Evolutionary conservation across 2,113 vertebrate genomes (phyloP), one percentile per base, ranked within the genome.

Genomic region (Psophia crepitans): DNA sequence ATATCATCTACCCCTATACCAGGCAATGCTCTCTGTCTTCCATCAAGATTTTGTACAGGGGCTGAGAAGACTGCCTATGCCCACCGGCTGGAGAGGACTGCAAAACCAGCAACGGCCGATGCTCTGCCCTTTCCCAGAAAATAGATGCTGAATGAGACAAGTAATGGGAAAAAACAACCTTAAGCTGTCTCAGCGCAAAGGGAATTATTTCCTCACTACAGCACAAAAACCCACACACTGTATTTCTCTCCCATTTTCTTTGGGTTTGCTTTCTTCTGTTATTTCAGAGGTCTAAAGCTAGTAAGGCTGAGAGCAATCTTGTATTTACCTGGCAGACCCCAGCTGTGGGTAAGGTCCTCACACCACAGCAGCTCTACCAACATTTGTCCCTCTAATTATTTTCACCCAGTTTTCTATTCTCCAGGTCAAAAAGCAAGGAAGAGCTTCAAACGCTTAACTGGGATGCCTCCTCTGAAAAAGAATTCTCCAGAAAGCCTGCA

Each of bases 281-380:
- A 26, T 60, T 76, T 49, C 76, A 77, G 61, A 41, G 44, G 17
- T 86, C 20, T 88, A 0, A 18, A 83, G 57, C 28, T 60, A 37
- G 41, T 16, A 41, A 53, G 20, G 35, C 43, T 73, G 57, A 68
- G 27, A 83, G 35, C n/a, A 49, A 77, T 27, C 41, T 41, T 3
- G 1, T 22, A 46, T 37, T 54, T 39, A 61, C 41, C 49, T 7
- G 12, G 37, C 44, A 90, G 66, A 91, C 26, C 53, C 44, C 37
- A 83, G 37, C 49, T 44, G 78, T 14, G 22, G n/a, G 39, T 49
- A 88, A 68, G 43, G 43, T 60, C 30, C 54, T 86, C 65, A 54
- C 56, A 78, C 58, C 63, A 78, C 0, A 0, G 43, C 22, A 83
- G n/a, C 0, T 0, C 75, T 60, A 69, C 33, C 39, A 92, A 23